These are phyloP conservation scores for Selene dorsalis DNA, from an alignment of 2,797 vertebrate species.

Conservation along the genomic window DNA sequence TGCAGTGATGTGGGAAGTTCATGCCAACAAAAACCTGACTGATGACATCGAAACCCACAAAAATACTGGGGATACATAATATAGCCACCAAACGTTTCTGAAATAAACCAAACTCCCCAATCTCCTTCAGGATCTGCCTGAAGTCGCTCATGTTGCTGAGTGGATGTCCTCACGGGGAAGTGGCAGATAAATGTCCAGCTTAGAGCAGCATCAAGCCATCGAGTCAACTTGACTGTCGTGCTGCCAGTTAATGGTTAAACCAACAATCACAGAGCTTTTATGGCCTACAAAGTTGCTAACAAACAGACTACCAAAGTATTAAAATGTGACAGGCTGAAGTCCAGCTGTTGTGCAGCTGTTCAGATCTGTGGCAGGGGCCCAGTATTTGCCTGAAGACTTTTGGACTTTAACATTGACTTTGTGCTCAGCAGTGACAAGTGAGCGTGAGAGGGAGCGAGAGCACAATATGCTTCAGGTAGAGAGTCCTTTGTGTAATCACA, in stretches of 20 bases:
- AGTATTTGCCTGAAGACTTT: background rate
- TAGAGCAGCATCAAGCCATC: background rate
- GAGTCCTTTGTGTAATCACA: background rate
- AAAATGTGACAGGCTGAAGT: constrained; percentile 43
- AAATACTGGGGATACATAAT: constrained; percentile 79
- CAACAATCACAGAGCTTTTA: constrained; percentile 33
- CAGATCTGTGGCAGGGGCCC: too few species aligned
- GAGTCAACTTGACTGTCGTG: background rate
- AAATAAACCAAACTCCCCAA: constrained; percentile 88
- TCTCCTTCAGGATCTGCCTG: constrained; percentile 80
- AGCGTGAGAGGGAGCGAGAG: background rate
- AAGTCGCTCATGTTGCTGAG: constrained; percentile 81
- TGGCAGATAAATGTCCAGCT: background rate
- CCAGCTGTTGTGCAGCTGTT: constrained; percentile 20
- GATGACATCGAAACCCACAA: constrained; percentile 85
- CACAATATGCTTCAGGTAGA: background rate
- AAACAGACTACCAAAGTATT: constrained; percentile 12
- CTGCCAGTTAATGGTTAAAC: constrained; percentile 73
- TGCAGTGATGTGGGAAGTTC: constrained; percentile 83
- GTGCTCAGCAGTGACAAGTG: background rate
- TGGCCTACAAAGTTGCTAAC: constrained; percentile 6
- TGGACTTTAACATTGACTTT: background rate
- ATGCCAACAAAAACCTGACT: constrained; percentile 87
- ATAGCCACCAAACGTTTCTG: constrained; percentile 85
- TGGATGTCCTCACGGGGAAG: constrained; percentile 5